Base-by-base conservation (phyloP, 2,888 invertebrate species). In the Drosophila peninsularis region DNA sequence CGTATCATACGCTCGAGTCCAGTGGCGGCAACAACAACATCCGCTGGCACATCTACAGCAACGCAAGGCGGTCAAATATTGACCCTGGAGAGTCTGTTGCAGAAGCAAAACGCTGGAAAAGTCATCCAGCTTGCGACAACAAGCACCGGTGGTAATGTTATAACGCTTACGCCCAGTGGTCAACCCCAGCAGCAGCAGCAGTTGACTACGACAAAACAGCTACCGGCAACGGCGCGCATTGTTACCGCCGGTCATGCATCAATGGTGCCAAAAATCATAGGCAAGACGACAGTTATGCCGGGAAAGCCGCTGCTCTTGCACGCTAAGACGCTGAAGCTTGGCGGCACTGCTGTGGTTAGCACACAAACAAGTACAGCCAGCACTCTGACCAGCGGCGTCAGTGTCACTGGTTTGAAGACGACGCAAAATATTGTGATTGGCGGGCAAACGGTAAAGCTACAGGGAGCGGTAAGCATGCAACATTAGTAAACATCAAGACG, bases 1-100 rank as follows among this genome's bases (percentile, higher is more conserved):
- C 87, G 86, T 5, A 56, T 82, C 5, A 88, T 82, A 47, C 79
- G 86, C 6, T 75, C 82, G 6, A 68, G 68, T 2, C 74, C 75
- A 7, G 41, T 73, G 50, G 42, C 67, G 17, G n/a, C 74, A 19
- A 44, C 68, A 13, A 54, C 71, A 5, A 49, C 63, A 36, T 50
- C 50, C 19, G 39, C 19, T 49, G 71, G 34, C 21, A 55, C 68
- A 1, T 13, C 62, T 7, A 42, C 71, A 47, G 30, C 96, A 91
- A 94, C 96, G 19, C 92, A 96, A 47, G 94, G 90, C 2, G 91
- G 91, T 0, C 92, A 93, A 56, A 91, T 92, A 36, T 90, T 93
- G 24, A 91, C 92, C 0, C 62, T 92, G 5, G 93, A 92, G 66
- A 90, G 88, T 67, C 70, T 92, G 32, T 69, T 91, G 19, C 91